Base-by-base conservation (phyloP, 1,140 invertebrate genomes). In the Orius insidiosus region DNA sequence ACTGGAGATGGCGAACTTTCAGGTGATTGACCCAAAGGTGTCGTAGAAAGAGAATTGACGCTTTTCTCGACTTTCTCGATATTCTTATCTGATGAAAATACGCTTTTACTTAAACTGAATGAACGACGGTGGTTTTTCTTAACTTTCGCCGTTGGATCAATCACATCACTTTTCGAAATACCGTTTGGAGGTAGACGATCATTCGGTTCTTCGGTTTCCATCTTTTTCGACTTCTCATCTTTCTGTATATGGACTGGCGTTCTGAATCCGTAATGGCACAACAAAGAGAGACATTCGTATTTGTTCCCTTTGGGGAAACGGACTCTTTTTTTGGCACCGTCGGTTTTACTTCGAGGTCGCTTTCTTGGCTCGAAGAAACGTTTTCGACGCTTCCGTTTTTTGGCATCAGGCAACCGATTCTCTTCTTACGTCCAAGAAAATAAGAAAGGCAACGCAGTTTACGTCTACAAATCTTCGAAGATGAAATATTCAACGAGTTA, bases 171-270 rank as follows among this genome's bases (percentile, higher is more conserved):
- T 32, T 11, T 51, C 37, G 14, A 31, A 33, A 7, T 43, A 19
- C 56, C 55, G 31, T 44, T 47, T 43, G 59, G 54, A 32, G 48
- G 47, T n/a, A 52, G 44, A 34, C 56, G 52, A 51, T 58, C 57
- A 24, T 53, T 52, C 45, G 59, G 60, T 47, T 56, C 61, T 54
- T 59, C 60, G 0, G 58, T 48, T 16, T 46, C 49, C 48, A 50
- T 46, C n/a, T 44, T 35, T 50, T 11, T 33, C 32, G 24, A 48
- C 31, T 45, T 45, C 5, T 46, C 33, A 3, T 18, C 36, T 15
- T 40, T 51, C 19, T 47, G 49, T 10, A 46, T 30, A 32, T 52
- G 47, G 30, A 50, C 8, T 14, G 50, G 47, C 0, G 50, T 54
- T 44, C 41, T 34, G 48, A 46, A 30, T 46, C 54, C 6, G 56